Percentiles rank a stretch among this genome's conserved stretches.
These are phyloP conservation scores for Cabera pusaria DNA, from an alignment of 2,888 invertebrate genomes.

Conservation along the genomic window DNA sequence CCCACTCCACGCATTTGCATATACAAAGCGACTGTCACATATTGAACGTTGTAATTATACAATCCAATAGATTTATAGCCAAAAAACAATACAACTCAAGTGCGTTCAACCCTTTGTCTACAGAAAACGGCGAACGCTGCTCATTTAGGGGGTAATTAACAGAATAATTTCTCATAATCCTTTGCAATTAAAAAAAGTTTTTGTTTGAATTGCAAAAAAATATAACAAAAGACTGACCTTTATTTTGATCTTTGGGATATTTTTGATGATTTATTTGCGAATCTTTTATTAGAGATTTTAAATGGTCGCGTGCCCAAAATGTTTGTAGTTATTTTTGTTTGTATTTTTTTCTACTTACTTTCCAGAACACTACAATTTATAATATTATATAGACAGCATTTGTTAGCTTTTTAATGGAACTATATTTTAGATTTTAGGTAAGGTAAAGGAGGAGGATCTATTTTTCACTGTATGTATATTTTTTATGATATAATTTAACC, in stretches of 20 bases:
- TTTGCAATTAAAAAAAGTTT: conserved; percentile 65
- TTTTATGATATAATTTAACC: no score
- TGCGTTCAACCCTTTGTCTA: conserved; percentile 67
- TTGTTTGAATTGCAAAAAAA: conserved; percentile 45
- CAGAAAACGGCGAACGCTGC: conserved; percentile 52
- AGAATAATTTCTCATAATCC: conserved; percentile 74
- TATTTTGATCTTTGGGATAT: conserved; percentile 31
- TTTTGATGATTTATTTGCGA: conserved; percentile 22
- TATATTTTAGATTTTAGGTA: no score
- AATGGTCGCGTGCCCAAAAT: no score
- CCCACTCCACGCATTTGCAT: conserved; percentile 76
- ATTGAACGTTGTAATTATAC: conserved; percentile 77
- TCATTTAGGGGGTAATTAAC: conserved; percentile 80
- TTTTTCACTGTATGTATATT: no score
- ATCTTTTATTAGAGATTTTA: no score
- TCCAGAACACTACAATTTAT: no score
- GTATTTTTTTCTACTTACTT: no score
- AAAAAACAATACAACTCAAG: conserved; percentile 69
- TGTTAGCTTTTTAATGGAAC: no score
- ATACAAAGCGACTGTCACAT: conserved; percentile 78
- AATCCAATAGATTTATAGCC: conserved; percentile 76
- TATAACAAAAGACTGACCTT: conserved; percentile 56
- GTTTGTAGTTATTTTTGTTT: no score
- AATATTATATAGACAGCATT: no score
- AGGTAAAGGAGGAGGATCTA: no score